Evolutionary conservation across 2,113 vertebrate species (phyloP), one percentile per base, ranked within the genome.

Genomic region (Pedetes capensis): DNA sequence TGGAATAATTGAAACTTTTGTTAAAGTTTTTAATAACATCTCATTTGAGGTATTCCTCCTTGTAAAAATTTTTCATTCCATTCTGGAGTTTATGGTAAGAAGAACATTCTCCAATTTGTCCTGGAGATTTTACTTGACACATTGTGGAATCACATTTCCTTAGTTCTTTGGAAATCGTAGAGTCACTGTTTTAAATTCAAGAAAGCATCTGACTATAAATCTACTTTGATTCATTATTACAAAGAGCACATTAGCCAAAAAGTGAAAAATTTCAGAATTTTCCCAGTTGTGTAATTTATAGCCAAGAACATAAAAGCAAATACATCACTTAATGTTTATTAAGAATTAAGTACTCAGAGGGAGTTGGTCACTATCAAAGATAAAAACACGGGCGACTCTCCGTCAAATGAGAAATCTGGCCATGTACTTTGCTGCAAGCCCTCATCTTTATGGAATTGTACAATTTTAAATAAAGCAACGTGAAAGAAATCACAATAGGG

Each of bases 401-500:
- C 29, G 34, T 80, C 51, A 66, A 59, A 75, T 90, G 90, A 95
- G 53, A 93, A 95, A 82, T 85, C 51, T 78, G 76, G 68, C 81
- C 66, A 61, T 55, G 53, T 80, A 95, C n/a, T 27, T 51, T 64
- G 68, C 61, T 89, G 74, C 3, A 79, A 96, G 66, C 18, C 37
- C 69, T 80, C 57, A 20, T 84, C 39, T 89, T 63, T 80, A 61
- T 47, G 57, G 69, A 93, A 94, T 22, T 78, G 16, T 92, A 64
- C 76, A 68, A 53, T 93, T 93, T 96, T 91, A 97, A 96, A 85
- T 84, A 93, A 91, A 89, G 81, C 81, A 82, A 39, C 76, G 42
- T 66, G 51, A 81, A 72, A 59, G 71, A 87, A 90, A 85, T 81
- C 64, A 94, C 49, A 89, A 93, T 39, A 27, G 39, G 63, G 23